Conservation (phyloP, 2,797 vertebrate species). For the Gymnoscopelus microlampas region DNA sequence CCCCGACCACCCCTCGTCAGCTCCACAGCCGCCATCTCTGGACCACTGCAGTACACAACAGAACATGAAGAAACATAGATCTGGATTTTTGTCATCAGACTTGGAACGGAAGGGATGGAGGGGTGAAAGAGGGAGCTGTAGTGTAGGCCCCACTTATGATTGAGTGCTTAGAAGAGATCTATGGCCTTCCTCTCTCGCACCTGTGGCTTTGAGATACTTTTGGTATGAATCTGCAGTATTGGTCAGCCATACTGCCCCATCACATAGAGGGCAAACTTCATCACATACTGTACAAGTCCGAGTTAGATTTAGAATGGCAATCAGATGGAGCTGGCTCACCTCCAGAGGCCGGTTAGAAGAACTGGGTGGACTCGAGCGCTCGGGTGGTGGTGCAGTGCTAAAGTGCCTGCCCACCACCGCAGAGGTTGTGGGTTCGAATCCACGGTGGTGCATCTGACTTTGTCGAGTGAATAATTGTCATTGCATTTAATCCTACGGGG, state of each 20-base stretch:
- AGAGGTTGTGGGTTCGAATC: no score
- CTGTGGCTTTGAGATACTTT: conserved; percentile 35
- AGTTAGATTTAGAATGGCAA: conserved; percentile 53
- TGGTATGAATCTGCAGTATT: conserved; percentile 54
- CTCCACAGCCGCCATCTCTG: conserved; percentile 33
- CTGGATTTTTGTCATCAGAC: conserved; percentile 37
- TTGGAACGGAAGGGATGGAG: conserved; percentile 8
- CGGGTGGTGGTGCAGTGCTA: no score
- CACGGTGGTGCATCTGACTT: no score
- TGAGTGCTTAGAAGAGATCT: conserved; percentile 46
- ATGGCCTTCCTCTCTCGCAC: conserved; percentile 50
- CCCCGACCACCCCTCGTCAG: conserved; percentile 22
- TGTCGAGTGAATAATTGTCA: no score
- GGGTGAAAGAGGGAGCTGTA: conserved; percentile 31
- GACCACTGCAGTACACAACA: conserved; percentile 33
- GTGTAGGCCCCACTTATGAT: conserved; percentile 46
- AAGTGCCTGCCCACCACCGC: no score
- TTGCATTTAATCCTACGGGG: no score
- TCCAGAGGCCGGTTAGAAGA: conserved; percentile 12
- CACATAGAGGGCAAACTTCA: conserved; percentile 60
- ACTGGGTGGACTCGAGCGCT: no score
- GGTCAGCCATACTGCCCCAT: conserved; percentile 37
- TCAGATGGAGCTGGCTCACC: conserved; percentile 44
- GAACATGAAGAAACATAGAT: conserved; percentile 41
- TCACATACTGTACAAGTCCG: conserved; percentile 41